phyloP scores from a whole-genome alignment of 53 echinoderm and acorn worm genomes.

The Antedon mediterranea region DNA sequence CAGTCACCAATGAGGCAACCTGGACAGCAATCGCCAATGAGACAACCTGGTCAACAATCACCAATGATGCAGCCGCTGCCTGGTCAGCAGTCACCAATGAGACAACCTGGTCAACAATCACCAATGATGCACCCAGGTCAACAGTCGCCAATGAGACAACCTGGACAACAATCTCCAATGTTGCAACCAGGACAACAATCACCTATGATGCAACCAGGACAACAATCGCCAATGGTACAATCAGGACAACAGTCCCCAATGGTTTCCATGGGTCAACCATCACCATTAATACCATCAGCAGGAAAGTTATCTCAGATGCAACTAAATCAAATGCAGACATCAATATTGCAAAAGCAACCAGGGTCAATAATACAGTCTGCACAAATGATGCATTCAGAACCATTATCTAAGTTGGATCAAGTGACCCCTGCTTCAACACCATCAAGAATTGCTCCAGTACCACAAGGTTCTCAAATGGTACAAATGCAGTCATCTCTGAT shows the following conservation, averaged over 20 bases:
- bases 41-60: conserved; percentile 18
- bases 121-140: neutral
- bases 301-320: neutral
- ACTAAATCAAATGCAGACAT: neutral
- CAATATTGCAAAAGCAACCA: neutral
- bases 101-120: conserved; percentile 17
- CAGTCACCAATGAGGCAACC: conserved; percentile 23
- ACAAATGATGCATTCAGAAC: neutral
- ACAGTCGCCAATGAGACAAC: neutral
- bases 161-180: neutral
- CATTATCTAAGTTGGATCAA: neutral
- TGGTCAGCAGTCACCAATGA: conserved; percentile 63
- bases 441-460: neutral
- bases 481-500: neutral
- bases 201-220: conserved; percentile 10
- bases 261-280: conserved; percentile 15
- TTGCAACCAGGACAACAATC: neutral
- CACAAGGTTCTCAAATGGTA: neutral
- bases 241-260: conserved; percentile 37
- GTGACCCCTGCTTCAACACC: neutral
- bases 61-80: conserved; percentile 41
- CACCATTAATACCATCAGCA: neutral
- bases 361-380: neutral
- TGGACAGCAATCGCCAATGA: conserved; percentile 35
- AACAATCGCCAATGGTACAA: conserved; percentile 32